phyloP scores from a whole-genome alignment of 2,113 vertebrate species.

The Bubalus kerabau region DNA sequence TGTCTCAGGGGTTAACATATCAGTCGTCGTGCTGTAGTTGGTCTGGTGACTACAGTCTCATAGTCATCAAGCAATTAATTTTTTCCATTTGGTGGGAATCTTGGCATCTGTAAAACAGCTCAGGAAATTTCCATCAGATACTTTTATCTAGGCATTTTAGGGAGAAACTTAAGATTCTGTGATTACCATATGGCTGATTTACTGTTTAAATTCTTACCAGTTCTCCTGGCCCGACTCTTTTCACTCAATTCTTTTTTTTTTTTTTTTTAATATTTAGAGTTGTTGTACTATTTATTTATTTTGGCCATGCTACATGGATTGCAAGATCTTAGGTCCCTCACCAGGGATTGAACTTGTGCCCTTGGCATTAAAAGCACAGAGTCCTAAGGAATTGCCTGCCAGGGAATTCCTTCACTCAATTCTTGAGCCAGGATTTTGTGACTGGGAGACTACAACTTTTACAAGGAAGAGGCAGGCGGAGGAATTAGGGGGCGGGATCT shows the following conservation, averaged over 20 bases:
- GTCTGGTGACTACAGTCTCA: not conserved
- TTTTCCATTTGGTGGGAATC: not conserved
- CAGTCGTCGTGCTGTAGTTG: not conserved
- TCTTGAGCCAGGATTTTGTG: not conserved
- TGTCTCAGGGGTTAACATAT: not conserved
- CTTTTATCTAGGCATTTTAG: not conserved
- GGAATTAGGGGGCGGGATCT: not conserved
- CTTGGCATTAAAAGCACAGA: not conserved
- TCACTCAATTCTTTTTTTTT: not conserved
- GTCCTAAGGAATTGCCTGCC: not conserved
- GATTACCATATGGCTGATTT: not conserved
- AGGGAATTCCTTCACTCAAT: not conserved
- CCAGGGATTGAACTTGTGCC: not conserved
- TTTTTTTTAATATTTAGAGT: not conserved
- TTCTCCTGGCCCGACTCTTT: not conserved
- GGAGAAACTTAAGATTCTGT: not conserved
- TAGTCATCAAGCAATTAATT: not conserved
- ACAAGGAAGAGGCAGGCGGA: not conserved
- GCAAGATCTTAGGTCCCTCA: not conserved
- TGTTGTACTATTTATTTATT: not conserved
- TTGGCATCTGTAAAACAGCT: not conserved
- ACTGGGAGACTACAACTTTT: not conserved
- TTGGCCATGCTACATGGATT: not conserved
- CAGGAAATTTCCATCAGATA: not conserved
- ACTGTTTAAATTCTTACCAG: not conserved